Evolutionary conservation across 2,113 vertebrate species (phyloP), one percentile per base, ranked within the genome.

Genomic region (Oreocharis arfaki): DNA sequence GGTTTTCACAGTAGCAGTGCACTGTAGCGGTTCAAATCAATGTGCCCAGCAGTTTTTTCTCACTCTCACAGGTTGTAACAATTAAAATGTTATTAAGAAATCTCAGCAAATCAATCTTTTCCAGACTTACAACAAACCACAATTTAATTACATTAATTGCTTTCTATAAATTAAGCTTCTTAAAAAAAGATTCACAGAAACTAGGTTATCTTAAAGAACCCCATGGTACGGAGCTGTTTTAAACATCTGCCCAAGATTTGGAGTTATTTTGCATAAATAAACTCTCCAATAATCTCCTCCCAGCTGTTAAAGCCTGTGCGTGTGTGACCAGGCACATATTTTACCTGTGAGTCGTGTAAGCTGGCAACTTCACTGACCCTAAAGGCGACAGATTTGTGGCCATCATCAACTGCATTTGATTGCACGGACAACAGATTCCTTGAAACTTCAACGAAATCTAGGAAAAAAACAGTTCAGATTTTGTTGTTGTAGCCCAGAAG

Each of bases 361-460:
- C 26, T 93, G 65, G 93, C 96, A 81, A 97, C 92, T 85, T 98
- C 98, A 39, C 79, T 95, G 20, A 95, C 79, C 9, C 93, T 96
- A 68, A 96, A 83, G 19, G 64, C 69, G 7, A 42, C 70, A 42
- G 90, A 44, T 32, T 95, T 95, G 87, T 94, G 96, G 37, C 47
- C 57, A 30, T 89, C 52, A 47, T 71, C 93, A 67, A 92, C 41
- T 64, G 97, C 97, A 53, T 98, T 96, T 90, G 98, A 64, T 49
- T 98, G 98, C 90, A 97, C 44, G 76, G 92, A 96, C 92, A 99
- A 98, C 42, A 99, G 96, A 74, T 98, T 98, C 95, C 96, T 97
- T 87, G 98, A 97, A 96, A 98, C 96, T 46, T 94, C 97, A 94
- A 99, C 69, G 32, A 99, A 98, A 92, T 99, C 99, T 99, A 81